A percentile compares a stretch with the other conserved stretches of the same genome.
These are phyloP conservation scores for Neoascia interrupta DNA, from an alignment of 2,888 invertebrate species.

Conservation along the genomic window DNA sequence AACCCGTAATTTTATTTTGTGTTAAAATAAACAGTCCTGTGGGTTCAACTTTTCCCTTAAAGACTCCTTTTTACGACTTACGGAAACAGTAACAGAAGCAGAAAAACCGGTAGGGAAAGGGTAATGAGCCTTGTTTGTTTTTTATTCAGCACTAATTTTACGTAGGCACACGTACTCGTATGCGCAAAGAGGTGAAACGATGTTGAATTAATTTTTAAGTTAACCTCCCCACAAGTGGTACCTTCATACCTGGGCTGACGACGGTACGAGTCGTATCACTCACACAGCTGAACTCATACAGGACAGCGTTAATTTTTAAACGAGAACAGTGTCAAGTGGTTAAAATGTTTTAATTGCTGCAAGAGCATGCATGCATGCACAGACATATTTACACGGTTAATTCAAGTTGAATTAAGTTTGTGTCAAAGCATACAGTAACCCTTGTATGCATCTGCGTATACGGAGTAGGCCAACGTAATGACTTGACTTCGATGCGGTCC, in stretches of 20 bases:
- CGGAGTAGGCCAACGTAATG: slow-evolving; percentile 33
- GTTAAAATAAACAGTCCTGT: slow-evolving; percentile 37
- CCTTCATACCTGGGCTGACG: background rate
- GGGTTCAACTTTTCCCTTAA: slow-evolving; percentile 20
- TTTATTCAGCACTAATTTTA: slow-evolving; percentile 35
- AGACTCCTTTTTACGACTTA: slow-evolving; percentile 16
- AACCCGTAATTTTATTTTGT: slow-evolving; percentile 55
- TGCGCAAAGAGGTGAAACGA: slow-evolving; percentile 49
- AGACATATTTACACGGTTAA: slow-evolving; percentile 68
- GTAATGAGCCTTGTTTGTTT: slow-evolving; percentile 19
- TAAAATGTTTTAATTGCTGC: slow-evolving; percentile 68
- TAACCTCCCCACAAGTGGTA: slow-evolving; percentile 40
- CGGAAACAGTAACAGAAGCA: slow-evolving; percentile 10
- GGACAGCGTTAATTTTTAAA: slow-evolving; percentile 61
- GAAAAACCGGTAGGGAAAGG: background rate
- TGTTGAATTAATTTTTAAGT: slow-evolving; percentile 63
- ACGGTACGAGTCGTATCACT: no score
- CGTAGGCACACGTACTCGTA: slow-evolving; percentile 44
- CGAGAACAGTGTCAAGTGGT: slow-evolving; percentile 69
- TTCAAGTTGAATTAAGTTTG: slow-evolving; percentile 68
- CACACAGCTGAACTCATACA: background rate
- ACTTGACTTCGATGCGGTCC: background rate
- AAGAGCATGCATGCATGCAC: slow-evolving; percentile 60
- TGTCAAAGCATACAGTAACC: slow-evolving; percentile 22
- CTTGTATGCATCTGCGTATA: slow-evolving; percentile 14